Percentiles rank a stretch among this genome's conserved stretches.
Conservation (phyloP, 2,888 invertebrate species). For the Erynnis tages region DNA sequence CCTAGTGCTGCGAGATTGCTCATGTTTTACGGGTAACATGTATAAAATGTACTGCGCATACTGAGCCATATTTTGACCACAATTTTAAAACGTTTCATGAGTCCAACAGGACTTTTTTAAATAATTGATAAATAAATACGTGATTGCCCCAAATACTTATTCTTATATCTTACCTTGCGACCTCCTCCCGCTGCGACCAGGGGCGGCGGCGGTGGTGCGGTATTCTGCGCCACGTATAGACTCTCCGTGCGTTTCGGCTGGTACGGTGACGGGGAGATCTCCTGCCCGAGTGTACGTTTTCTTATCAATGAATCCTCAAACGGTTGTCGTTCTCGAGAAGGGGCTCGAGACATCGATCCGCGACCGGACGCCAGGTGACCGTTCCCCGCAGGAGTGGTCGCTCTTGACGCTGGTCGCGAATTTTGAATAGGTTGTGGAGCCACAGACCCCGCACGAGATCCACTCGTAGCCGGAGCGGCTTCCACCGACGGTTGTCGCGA, state of each 20-base stretch:
- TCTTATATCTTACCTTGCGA: slow-evolving; percentile 65
- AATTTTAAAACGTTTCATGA: too few species aligned
- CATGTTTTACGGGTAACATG: too few species aligned
- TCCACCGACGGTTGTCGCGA: slow-evolving; percentile 92
- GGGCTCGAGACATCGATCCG: slow-evolving; percentile 78
- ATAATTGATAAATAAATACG: too few species aligned
- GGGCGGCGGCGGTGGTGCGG: slow-evolving; percentile 70
- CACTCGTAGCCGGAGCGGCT: slow-evolving; percentile 73
- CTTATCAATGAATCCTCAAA: slow-evolving; percentile 92
- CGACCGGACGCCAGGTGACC: slow-evolving; percentile 84
- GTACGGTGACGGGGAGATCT: slow-evolving; percentile 92
- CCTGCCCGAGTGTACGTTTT: slow-evolving; percentile 91
- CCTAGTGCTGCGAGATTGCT: too few species aligned
- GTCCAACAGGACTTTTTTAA: too few species aligned
- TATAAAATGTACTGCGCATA: too few species aligned
- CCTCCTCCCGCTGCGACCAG: slow-evolving; percentile 64
- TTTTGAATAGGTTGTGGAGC: slow-evolving; percentile 88
- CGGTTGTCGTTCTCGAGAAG: slow-evolving; percentile 80
- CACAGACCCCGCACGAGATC: slow-evolving; percentile 86
- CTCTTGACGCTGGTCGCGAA: slow-evolving; percentile 81
- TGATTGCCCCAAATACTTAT: too few species aligned
- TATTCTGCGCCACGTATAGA: slow-evolving; percentile 84
- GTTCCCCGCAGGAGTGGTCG: slow-evolving; percentile 82
- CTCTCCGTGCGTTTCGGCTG: slow-evolving; percentile 96
- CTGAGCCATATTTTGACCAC: too few species aligned